A percentile compares a stretch with the other conserved stretches of the same genome.
Conservation (phyloP, 2,797 vertebrate genomes). For the Peromyscus nudipes region DNA sequence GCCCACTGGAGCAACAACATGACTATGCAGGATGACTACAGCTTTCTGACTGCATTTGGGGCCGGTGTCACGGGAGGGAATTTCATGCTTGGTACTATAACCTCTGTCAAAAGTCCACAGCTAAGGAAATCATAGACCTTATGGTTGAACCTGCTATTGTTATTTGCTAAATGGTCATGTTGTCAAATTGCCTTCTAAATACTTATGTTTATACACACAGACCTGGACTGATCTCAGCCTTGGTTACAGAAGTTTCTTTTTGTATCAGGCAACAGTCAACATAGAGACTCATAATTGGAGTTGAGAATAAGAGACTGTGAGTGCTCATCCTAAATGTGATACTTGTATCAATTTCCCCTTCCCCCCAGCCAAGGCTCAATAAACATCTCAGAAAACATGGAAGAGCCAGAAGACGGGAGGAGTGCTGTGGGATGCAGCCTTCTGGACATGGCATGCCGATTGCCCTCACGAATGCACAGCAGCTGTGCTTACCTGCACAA, state of each 20-base stretch:
- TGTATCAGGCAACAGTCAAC: not conserved
- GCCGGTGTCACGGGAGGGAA: not conserved
- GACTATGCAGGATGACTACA: not conserved
- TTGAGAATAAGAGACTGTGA: not conserved
- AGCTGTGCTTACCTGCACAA: not conserved
- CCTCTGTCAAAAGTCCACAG: not conserved
- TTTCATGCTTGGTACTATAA: not conserved
- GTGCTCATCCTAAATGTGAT: not conserved
- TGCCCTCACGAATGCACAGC: not conserved
- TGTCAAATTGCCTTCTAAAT: not conserved
- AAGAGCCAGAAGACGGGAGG: not conserved
- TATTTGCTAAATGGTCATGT: not conserved
- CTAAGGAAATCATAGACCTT: not conserved
- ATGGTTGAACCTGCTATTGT: not conserved
- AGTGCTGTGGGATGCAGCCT: not conserved
- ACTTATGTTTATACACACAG: not conserved
- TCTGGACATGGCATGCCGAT: not conserved
- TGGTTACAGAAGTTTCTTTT: not conserved
- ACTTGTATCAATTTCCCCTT: not conserved
- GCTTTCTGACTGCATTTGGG: not conserved
- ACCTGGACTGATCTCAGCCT: not conserved
- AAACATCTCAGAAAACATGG: not conserved
- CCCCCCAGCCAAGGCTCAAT: not conserved
- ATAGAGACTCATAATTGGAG: not conserved
- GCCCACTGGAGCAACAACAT: not conserved